phyloP scores from a whole-genome alignment of 2,113 vertebrate species.

The Glaucomys volans region DNA sequence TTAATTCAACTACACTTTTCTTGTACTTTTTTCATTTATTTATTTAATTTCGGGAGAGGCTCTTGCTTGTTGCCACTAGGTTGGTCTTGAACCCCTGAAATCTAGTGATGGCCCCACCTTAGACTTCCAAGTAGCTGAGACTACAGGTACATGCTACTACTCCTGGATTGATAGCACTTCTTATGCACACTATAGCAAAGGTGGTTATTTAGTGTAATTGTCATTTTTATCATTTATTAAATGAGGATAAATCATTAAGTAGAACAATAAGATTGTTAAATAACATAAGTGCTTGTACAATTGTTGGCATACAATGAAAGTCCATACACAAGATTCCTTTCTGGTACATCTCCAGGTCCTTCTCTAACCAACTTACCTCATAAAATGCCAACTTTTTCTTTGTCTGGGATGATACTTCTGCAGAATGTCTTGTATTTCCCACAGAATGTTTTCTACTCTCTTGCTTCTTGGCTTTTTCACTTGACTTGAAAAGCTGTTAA shows the following conservation, averaged over 20 bases:
- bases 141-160: background rate
- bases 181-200: background rate
- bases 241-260: background rate
- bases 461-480: background rate
- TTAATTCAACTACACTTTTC: background rate
- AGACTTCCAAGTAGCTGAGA: background rate
- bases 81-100: background rate
- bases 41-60: background rate
- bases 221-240: background rate
- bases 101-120: background rate
- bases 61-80: background rate
- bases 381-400: background rate
- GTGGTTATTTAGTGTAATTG: background rate
- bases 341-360: background rate
- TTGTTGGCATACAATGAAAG: background rate
- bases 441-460: background rate
- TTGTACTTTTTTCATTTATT: background rate
- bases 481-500: conserved; percentile 4
- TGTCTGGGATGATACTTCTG: background rate
- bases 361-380: background rate
- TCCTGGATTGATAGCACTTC: background rate
- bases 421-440: background rate
- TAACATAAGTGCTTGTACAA: background rate
- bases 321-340: background rate
- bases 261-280: background rate